Evolutionary conservation across 2,888 invertebrate genomes (phyloP).

Genomic region (Selenia dentaria): DNA sequence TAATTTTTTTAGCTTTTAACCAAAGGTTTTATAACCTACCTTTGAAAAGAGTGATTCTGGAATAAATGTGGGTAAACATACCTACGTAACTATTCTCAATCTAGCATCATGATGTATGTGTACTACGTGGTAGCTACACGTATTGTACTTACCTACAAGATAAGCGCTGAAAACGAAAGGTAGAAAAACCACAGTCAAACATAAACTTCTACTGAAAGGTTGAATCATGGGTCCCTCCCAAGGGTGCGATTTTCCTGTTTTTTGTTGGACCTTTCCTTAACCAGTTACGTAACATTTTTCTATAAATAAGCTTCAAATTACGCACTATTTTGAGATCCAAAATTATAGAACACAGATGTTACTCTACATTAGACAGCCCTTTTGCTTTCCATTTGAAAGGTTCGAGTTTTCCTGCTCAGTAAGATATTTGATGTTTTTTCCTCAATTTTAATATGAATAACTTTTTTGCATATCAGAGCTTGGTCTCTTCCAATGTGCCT

Average conservation of each 20-base stretch:
- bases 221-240: constrained; percentile 27
- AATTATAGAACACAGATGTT: constrained; percentile 3
- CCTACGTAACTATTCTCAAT: too few species aligned
- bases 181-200: constrained; percentile 25
- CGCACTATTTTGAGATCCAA: background rate
- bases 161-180: constrained; percentile 21
- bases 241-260: constrained; percentile 28
- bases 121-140: background rate
- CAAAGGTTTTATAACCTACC: too few species aligned
- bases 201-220: constrained; percentile 32
- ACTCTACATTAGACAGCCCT: background rate
- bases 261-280: constrained; percentile 27
- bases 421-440: background rate
- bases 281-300: constrained; percentile 22
- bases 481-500: background rate
- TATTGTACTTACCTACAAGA: background rate
- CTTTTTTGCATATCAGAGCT: background rate
- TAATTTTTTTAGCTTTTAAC: too few species aligned
- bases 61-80: too few species aligned
- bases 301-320: constrained; percentile 20
- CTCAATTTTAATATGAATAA: background rate
- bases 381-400: background rate
- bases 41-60: too few species aligned
- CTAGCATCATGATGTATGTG: too few species aligned
- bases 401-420: background rate